phyloP scores from a whole-genome alignment of 2,888 invertebrate genomes.

The Phengaris alcon region DNA sequence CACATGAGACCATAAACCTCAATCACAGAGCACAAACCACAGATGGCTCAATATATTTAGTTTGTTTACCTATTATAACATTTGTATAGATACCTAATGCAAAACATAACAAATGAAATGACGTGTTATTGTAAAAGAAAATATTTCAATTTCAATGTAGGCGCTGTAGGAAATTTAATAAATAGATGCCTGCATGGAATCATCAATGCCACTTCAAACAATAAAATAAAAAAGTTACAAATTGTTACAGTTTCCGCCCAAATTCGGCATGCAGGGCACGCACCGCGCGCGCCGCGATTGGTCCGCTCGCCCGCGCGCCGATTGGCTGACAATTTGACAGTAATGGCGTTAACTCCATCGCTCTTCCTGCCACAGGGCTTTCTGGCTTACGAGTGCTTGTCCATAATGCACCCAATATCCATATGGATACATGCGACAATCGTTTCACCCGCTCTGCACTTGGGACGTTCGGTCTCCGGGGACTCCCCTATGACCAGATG shows the following conservation, averaged over 20 bases:
- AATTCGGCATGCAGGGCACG: slow-evolving; percentile 74
- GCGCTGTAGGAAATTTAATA: slow-evolving; percentile 23
- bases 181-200: slow-evolving; percentile 18
- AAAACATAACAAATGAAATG: slow-evolving; percentile 27
- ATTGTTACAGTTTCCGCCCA: slow-evolving; percentile 67
- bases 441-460: slow-evolving; percentile 14
- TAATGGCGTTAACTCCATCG: slow-evolving; percentile 73
- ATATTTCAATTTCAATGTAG: slow-evolving; percentile 9
- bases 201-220: slow-evolving; percentile 32
- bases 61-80: not conserved
- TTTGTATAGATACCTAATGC: slow-evolving; percentile 27
- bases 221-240: slow-evolving; percentile 64
- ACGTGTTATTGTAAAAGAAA: not conserved
- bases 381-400: slow-evolving; percentile 32
- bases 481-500: slow-evolving; percentile 73
- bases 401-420: slow-evolving; percentile 33
- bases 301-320: slow-evolving; percentile 57
- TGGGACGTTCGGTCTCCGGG: slow-evolving; percentile 31
- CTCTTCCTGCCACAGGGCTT: slow-evolving; percentile 39
- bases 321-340: slow-evolving; percentile 77
- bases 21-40: no score
- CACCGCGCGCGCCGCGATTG: slow-evolving; percentile 58
- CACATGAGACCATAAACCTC: no score
- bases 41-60: not conserved
- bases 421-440: slow-evolving; percentile 32